Base-by-base conservation (phyloP, 1,140 invertebrate genomes). In the Fopius arisanus region DNA sequence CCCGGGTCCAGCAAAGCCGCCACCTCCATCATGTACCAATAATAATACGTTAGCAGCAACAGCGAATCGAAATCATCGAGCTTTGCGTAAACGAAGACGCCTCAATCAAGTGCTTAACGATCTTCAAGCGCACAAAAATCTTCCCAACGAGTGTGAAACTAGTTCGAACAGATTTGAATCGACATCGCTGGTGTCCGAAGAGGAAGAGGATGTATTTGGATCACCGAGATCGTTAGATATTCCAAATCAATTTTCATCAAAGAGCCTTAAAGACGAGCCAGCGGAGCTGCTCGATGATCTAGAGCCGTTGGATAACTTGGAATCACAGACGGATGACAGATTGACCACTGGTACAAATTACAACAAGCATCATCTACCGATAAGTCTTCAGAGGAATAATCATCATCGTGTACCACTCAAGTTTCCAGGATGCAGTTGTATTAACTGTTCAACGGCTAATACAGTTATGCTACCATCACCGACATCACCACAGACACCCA, bases 41-140 rank as follows among this genome's bases (percentile, higher is more conserved):
- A 90, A 89, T 78, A 89, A 89, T 80, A 92, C 90, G 74, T 86
- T 92, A 65, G 88, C 89, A 51, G 88, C 89, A 59, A 90, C 90
- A 67, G 89, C 90, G 67, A 92, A 92, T 73, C 90, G 92, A 63
- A 92, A 92, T 75, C 89, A 90, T 73, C 89, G 89, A 10, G 79
- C 79, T 74, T 88, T 91, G 69, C 89, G 92, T 28, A 94, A 94
- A 82, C 88, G 93, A 23, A 94, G 93, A 81, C 87, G 93, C n/a
- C 83, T 95, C 14, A 93, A 91, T 72, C 93, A 94, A 76, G 93
- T 95, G 0, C 82, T 95, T 51, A 92, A 94, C 78, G 93, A 93
- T 79, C 84, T 95, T 16, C 91, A 92, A 21, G 84, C 85, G 41
- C 84, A 89, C 23, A 82, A 86, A 2, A 83, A 81, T 51, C 83